phyloP scores from a whole-genome alignment of 2,797 vertebrate species.

The Pangasius sanitwongsei region DNA sequence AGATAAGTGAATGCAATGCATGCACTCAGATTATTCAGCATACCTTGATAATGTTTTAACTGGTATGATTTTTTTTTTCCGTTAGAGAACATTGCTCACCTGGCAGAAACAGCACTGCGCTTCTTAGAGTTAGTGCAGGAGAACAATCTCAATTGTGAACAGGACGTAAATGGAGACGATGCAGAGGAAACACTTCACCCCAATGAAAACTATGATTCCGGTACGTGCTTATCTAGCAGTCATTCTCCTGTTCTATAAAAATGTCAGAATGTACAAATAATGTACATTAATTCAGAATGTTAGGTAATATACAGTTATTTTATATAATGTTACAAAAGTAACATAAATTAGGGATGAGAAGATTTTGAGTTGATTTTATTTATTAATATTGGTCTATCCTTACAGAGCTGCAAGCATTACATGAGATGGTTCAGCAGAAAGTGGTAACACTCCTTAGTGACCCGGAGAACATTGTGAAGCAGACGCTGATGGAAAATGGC shows the following conservation, averaged over 20 bases:
- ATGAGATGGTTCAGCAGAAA: constrained; percentile 99
- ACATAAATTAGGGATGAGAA: background rate
- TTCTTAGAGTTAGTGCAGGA: constrained; percentile 96
- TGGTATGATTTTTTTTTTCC: constrained; percentile 16
- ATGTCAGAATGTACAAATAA: background rate
- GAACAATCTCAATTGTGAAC: constrained; percentile 91
- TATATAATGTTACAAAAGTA: background rate
- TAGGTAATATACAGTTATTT: background rate
- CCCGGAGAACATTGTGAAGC: constrained; percentile 96
- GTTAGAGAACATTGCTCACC: constrained; percentile 92
- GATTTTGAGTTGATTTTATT: background rate
- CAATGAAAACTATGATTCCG: constrained; percentile 95
- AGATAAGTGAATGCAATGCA: constrained; percentile 46
- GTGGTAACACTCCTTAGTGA: constrained; percentile 98
- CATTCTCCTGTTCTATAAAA: background rate
- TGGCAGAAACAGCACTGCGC: constrained; percentile 94
- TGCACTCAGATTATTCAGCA: background rate
- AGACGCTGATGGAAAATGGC: constrained; percentile 96
- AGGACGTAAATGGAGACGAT: constrained; percentile 88
- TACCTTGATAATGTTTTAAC: background rate
- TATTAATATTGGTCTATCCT: background rate
- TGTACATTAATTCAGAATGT: background rate
- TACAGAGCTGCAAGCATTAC: constrained; percentile 93
- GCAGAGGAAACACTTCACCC: constrained; percentile 86
- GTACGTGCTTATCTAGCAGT: constrained; percentile 65